Base-by-base conservation (phyloP, 2,888 invertebrate species). In the Branchellion lobata region DNA sequence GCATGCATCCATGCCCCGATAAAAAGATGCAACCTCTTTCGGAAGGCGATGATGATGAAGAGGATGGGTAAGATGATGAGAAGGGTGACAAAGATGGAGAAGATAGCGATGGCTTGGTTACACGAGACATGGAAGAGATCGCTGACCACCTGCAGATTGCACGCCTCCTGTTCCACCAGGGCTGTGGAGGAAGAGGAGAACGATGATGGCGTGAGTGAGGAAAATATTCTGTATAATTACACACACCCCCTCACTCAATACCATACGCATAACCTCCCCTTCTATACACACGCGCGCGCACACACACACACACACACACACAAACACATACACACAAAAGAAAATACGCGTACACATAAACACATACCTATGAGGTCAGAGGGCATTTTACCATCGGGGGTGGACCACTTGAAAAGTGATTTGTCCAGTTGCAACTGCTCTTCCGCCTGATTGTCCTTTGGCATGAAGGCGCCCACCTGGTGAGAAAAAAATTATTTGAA, bases 291-390 rank as follows among this genome's bases (percentile, higher is more conserved):
- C 71, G 29, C 31, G 29, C 71, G 29, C 31, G 29, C 71, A 71
- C 31, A 71, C 71, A 71, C 31, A 71, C 71, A 71, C 31, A 71
- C 71, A 71, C 31, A 71, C 71, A 71, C 31, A 71, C 71, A 71
- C 31, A 71, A 8, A 71, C 31, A 71, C 71, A 71, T 29, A 71
- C 71, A 71, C 31, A 71, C 34, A 71, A 5, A 71, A 8, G 29
- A 5, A 71, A 8, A 71, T 29, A 71, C 34, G 29, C 31, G 29
- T 29, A 71, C 31, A 71, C 71, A 71, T 29, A 71, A 8, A 71
- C 31, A 33, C 34, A 71, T 8, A 71, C 31, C 5, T 14, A 57
- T 57, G 24, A 57, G 61, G 24, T 57, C 61, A 18, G 24, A 5
- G 61, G 61, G 61, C 21, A n/a, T 24, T 57, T 57, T n/a, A 14